Percentiles rank a stretch among this genome's conserved stretches.
phyloP scores from a whole-genome alignment of 2,113 vertebrate genomes.

The Sigmodon hispidus region DNA sequence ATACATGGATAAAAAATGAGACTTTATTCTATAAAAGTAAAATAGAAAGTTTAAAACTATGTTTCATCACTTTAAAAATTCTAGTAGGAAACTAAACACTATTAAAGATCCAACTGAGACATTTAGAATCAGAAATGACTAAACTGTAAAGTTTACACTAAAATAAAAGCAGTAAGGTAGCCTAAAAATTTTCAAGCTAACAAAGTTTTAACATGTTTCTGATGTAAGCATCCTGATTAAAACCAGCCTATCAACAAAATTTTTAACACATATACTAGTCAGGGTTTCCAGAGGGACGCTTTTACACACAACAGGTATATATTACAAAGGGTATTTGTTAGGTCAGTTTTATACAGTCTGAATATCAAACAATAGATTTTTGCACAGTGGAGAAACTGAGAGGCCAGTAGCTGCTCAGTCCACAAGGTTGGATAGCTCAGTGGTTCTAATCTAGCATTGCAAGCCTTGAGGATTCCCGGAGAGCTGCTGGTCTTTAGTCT shows the following conservation, averaged over 20 bases:
- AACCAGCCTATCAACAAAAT: background rate
- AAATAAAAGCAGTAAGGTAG: conserved; percentile 17
- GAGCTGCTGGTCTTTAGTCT: background rate
- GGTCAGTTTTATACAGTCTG: background rate
- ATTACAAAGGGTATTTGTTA: background rate
- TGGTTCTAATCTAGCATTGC: background rate
- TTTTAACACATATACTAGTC: background rate
- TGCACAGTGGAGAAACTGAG: background rate
- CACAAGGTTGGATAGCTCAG: too few relatives aligned
- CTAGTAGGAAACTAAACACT: background rate
- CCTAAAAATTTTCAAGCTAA: background rate
- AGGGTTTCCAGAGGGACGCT: background rate
- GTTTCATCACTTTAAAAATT: background rate
- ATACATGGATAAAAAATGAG: too few relatives aligned
- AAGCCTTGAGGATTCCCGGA: background rate
- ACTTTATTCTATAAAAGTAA: too few relatives aligned
- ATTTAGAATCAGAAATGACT: background rate
- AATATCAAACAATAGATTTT: background rate
- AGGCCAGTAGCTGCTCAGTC: background rate
- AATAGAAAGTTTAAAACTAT: background rate
- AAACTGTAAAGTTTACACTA: background rate
- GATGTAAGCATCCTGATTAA: background rate
- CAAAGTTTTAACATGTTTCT: background rate
- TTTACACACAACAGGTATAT: background rate
- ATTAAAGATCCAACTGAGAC: background rate